These are phyloP conservation scores for Tachyglossus aculeatus DNA, from an alignment of 2,797 vertebrate species.

Conservation along the genomic window DNA sequence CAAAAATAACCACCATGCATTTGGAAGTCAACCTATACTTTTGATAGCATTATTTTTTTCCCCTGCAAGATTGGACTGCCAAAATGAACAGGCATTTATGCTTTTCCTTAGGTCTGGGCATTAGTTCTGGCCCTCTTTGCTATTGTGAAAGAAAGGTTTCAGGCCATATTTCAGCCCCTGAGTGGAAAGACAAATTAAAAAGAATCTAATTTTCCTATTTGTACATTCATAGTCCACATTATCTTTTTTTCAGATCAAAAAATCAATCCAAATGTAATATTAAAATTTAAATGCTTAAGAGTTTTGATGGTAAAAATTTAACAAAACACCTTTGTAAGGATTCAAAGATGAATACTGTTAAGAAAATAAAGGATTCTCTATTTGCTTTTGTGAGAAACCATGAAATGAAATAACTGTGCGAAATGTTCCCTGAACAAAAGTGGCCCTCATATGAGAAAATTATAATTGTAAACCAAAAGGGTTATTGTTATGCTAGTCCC, in stretches of 20 bases:
- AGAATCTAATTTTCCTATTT: not conserved
- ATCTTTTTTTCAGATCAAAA: not conserved
- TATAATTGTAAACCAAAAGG: not conserved
- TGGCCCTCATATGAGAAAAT: not conserved
- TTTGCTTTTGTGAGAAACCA: conserved; percentile 1
- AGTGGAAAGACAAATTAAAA: too few species aligned
- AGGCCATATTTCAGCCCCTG: too few species aligned
- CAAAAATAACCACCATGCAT: too few species aligned
- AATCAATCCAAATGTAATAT: not conserved
- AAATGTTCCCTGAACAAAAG: not conserved
- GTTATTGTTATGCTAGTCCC: not conserved
- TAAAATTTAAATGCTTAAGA: conserved; percentile 1
- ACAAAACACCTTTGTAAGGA: not conserved
- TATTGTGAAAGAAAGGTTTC: too few species aligned
- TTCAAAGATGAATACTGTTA: not conserved
- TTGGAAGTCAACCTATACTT: too few species aligned
- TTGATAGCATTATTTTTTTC: too few species aligned
- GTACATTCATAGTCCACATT: not conserved
- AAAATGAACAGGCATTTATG: too few species aligned
- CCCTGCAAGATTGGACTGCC: too few species aligned
- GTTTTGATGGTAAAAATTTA: conserved; percentile 12
- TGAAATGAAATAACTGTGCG: not conserved
- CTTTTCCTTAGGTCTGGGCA: too few species aligned
- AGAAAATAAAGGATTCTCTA: not conserved
- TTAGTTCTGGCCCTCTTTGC: too few species aligned